These are phyloP conservation scores for Drosophila sordidula DNA, from an alignment of 2,888 invertebrate species.

Conservation along the genomic window DNA sequence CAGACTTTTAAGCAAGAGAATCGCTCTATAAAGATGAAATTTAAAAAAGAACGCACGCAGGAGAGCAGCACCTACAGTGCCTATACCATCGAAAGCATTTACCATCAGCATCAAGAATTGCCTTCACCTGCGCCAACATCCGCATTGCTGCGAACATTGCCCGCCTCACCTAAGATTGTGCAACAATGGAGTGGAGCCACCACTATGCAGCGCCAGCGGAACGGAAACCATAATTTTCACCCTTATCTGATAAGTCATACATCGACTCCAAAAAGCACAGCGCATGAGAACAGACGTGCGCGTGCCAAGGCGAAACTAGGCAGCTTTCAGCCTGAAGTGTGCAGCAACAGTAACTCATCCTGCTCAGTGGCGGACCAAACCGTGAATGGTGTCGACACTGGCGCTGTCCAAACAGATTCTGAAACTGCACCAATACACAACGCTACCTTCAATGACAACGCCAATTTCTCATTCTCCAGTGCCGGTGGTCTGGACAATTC, in stretches of 20 bases:
- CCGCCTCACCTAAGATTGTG: constrained; percentile 24
- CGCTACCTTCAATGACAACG: constrained; percentile 81
- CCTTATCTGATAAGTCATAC: constrained; percentile 82
- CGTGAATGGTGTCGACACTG: constrained; percentile 36
- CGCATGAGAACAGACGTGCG: constrained; percentile 47
- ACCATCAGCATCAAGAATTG: constrained; percentile 66
- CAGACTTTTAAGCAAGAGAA: constrained; percentile 82
- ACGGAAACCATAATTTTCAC: constrained; percentile 83
- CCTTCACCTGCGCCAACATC: constrained; percentile 21
- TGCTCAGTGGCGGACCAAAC: constrained; percentile 73
- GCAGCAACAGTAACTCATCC: constrained; percentile 83
- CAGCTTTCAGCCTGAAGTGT: constrained; percentile 66
- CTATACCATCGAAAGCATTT: constrained; percentile 82
- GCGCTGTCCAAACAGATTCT: neutral
- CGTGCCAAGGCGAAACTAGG: constrained; percentile 76
- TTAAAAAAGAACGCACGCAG: constrained; percentile 81
- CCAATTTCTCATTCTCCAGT: constrained; percentile 83
- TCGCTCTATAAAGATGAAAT: constrained; percentile 85
- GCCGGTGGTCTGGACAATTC: constrained; percentile 82
- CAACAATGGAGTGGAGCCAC: constrained; percentile 30
- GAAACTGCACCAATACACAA: constrained; percentile 59
- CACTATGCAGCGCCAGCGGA: constrained; percentile 58
- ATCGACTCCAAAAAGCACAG: constrained; percentile 82
- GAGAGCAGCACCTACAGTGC: constrained; percentile 83
- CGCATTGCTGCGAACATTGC: constrained; percentile 11